These are phyloP conservation scores for Diplodus puntazzo DNA, from an alignment of 2,797 vertebrate genomes.

Conservation along the genomic window DNA sequence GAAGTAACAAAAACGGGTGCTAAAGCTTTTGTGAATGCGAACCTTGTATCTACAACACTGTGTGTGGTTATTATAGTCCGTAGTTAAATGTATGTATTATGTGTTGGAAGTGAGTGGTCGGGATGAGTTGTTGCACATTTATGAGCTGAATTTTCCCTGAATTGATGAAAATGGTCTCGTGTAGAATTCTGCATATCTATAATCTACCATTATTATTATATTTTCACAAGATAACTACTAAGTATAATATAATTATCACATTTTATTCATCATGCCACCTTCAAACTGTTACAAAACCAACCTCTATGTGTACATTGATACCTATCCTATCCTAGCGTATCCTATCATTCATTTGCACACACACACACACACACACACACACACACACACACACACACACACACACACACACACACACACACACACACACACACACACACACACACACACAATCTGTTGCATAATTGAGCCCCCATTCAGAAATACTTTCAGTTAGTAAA, in stretches of 20 bases:
- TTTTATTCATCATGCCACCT: neutral
- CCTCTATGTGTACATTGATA: neutral
- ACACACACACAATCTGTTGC: neutral
- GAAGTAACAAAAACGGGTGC: neutral
- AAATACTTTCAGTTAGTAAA: conserved; percentile 36
- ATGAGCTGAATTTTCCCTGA: neutral
- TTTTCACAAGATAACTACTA: too few species aligned
- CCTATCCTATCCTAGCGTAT: neutral
- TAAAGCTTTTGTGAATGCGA: neutral
- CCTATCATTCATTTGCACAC: neutral
- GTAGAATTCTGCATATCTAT: rapidly evolving
- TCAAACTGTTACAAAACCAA: neutral
- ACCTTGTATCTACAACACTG: neutral
- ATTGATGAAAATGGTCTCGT: neutral
- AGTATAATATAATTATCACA: neutral
- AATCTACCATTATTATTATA: neutral
- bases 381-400: too few species aligned
- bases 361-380: too few species aligned
- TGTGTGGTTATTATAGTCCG: neutral
- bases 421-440: too few species aligned
- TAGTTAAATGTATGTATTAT: neutral
- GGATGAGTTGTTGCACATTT: neutral
- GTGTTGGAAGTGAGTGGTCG: neutral
- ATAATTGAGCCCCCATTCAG: neutral
- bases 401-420: too few species aligned